Evolutionary conservation across 2,888 invertebrate genomes (phyloP).

Genomic region (Sepioteuthis lessoniana): DNA sequence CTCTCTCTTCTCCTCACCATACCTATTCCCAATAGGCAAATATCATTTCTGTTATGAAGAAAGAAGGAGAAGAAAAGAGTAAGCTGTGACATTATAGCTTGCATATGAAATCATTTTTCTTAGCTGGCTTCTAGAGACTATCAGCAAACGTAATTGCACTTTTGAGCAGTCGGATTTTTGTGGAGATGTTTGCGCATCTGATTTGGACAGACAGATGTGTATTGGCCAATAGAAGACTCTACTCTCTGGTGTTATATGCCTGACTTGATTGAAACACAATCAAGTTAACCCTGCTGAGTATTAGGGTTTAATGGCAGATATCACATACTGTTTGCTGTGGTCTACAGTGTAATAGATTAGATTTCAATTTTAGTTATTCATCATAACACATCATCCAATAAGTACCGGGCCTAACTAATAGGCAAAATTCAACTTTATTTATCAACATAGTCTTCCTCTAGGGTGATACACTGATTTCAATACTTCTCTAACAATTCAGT

Average conservation of each 20-base stretch:
- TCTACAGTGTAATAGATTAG: background rate
- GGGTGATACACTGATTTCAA: too few relatives aligned
- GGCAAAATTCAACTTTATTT: too few relatives aligned
- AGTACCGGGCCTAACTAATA: too few relatives aligned
- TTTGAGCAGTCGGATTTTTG: constrained; percentile 16
- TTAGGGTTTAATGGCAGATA: background rate
- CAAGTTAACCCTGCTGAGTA: background rate
- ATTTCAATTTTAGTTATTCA: background rate
- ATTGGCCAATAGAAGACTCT: background rate
- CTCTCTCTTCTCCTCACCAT: background rate
- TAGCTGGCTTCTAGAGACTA: constrained; percentile 10
- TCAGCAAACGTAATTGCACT: background rate
- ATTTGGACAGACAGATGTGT: background rate
- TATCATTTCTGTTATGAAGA: background rate
- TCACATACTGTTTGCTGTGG: background rate
- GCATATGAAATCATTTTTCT: constrained; percentile 33
- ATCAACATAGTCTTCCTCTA: too few relatives aligned
- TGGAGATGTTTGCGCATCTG: background rate
- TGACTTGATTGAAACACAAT: background rate
- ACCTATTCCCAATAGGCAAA: background rate
- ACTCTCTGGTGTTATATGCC: background rate
- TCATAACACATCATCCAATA: too few relatives aligned
- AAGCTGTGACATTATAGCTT: background rate
- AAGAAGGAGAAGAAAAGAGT: background rate
- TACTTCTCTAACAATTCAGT: too few relatives aligned